A percentile compares a stretch with the other conserved stretches of the same genome.
phyloP scores from a whole-genome alignment of 2,888 invertebrate species.

The Catotricha subobsoleta region DNA sequence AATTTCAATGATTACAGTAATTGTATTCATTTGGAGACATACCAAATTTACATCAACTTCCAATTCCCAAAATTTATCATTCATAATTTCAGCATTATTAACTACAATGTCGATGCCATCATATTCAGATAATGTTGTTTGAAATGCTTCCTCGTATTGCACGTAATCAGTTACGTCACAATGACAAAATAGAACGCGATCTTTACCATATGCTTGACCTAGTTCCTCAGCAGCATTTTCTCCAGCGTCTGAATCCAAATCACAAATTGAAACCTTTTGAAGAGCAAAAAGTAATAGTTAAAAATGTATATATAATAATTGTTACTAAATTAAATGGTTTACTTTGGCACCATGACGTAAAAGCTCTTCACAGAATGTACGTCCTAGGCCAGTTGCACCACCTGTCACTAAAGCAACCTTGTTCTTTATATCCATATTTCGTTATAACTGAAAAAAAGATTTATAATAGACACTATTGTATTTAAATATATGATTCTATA shows the following conservation, averaged over 20 bases:
- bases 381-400: slow-evolving; percentile 53
- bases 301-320: neutral
- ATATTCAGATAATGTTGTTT: slow-evolving; percentile 49
- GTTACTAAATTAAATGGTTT: slow-evolving; percentile 11
- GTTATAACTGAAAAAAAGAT: neutral
- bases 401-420: slow-evolving; percentile 57
- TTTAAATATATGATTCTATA: too few relatives aligned
- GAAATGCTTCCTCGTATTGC: slow-evolving; percentile 61
- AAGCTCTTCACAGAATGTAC: slow-evolving; percentile 51
- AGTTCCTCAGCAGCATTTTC: slow-evolving; percentile 48
- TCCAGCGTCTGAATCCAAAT: slow-evolving; percentile 50
- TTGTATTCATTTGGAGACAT: slow-evolving; percentile 18
- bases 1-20: neutral
- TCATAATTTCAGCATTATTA: slow-evolving; percentile 66
- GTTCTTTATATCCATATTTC: slow-evolving; percentile 49
- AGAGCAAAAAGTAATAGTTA: slow-evolving; percentile 1
- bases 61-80: slow-evolving; percentile 56
- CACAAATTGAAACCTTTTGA: slow-evolving; percentile 51
- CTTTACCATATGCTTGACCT: slow-evolving; percentile 44
- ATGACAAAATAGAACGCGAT: slow-evolving; percentile 50
- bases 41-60: slow-evolving; percentile 62
- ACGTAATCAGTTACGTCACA: slow-evolving; percentile 64
- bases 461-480: too few relatives aligned
- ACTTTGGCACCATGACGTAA: slow-evolving; percentile 58
- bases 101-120: slow-evolving; percentile 59